Base-by-base conservation (phyloP, 2,797 vertebrate species). In the Danio choprae region DNA sequence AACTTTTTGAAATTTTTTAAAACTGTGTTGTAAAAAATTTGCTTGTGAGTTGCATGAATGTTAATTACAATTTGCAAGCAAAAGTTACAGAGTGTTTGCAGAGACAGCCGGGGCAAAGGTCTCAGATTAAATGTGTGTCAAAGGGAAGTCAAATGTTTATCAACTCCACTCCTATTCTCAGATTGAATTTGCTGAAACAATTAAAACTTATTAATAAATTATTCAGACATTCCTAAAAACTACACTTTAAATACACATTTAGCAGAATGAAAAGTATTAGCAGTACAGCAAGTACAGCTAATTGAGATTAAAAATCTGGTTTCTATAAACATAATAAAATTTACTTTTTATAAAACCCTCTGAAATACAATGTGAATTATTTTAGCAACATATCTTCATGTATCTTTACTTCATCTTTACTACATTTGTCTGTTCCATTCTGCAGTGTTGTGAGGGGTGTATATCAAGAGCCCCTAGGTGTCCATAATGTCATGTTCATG, bases 401-500 rank as follows among this genome's bases (percentile, higher is more conserved):
- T 50, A 9, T 74, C 11, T 44, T 51, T 46, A 0, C 15, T 11
- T 38, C 12, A 22, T 15, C 4, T 18, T 43, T 73, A 9, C 36
- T 43, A 72, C 13, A 40, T 18, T 15, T 43, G 12, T 73, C 20
- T 72, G 7, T 46, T 73, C 56, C 44, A 69, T 79, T 51, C 74
- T 84, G 48, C 87, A 94, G 94, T 72, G 29, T 88, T 74, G 78
- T 13, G 16, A 70, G 0, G 1, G 87, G 90, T 22, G 22, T 51
- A 76, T 8, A 13, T 0, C 36, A 81, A 0, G 95, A 97, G 80
- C 91, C 95, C 38, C 9, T 97, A 71, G 87, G 89, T 90, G 88
- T 98, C 67, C 95, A 97, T 92, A 95, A 81, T 94, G 90, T 18
- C 93, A 96, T 99, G 97, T 99, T 98, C 94, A 78, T 93, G 59